Conservation (phyloP, 1,140 invertebrate genomes). For the Leptinotarsa undecemlineata region DNA sequence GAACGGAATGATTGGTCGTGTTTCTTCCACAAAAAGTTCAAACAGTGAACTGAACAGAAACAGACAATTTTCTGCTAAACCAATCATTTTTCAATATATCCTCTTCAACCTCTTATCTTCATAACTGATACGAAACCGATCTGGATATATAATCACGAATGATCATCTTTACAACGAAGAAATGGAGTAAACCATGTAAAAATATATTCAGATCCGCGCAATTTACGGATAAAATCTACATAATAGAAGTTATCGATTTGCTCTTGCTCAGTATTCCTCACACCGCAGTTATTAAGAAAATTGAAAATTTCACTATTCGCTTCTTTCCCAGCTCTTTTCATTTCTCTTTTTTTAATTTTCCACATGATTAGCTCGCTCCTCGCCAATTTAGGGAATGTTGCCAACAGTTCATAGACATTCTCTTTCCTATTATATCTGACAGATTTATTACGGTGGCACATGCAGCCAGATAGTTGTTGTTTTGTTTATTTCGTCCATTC, state of each 20-base stretch:
- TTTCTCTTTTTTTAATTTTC: slow-evolving; percentile 24
- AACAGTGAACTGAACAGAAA: too few relatives aligned
- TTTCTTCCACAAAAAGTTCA: too few relatives aligned
- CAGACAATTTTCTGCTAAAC: too few relatives aligned
- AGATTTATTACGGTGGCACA: slow-evolving; percentile 26
- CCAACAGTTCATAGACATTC: slow-evolving; percentile 21
- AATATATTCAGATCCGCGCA: slow-evolving; percentile 3
- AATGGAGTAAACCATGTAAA: background rate
- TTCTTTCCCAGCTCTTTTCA: slow-evolving; percentile 1
- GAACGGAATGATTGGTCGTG: too few relatives aligned
- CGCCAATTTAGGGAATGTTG: slow-evolving; percentile 17
- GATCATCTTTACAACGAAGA: background rate
- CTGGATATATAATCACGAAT: too few relatives aligned
- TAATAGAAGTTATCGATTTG: slow-evolving; percentile 6
- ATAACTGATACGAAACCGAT: too few relatives aligned
- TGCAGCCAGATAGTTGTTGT: background rate
- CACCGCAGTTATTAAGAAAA: slow-evolving; percentile 2
- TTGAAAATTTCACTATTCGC: slow-evolving; percentile 5
- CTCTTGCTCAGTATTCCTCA: slow-evolving; percentile 5
- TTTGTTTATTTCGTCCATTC: slow-evolving; percentile 18
- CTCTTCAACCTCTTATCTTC: too few relatives aligned
- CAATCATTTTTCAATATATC: too few relatives aligned
- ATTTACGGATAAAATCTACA: slow-evolving; percentile 2
- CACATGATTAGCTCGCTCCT: slow-evolving; percentile 21
- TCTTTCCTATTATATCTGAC: slow-evolving; percentile 29